Percentiles rank a stretch among this genome's conserved stretches.
Conservation (phyloP, 1,140 invertebrate species). For the Caerostris extrusa region DNA sequence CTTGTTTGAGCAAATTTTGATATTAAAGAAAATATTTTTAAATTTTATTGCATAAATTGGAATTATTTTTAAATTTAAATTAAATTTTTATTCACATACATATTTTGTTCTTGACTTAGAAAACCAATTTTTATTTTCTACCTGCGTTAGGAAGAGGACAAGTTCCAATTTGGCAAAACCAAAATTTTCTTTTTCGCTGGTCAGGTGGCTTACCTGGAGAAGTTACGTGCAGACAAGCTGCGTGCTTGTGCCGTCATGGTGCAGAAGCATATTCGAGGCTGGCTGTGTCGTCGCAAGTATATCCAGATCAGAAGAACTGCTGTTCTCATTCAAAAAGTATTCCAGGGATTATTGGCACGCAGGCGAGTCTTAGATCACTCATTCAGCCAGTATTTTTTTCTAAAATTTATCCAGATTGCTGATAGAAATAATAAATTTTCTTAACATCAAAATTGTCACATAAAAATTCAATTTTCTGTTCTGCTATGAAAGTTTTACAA, state of each 20-base stretch:
- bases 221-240: constrained; percentile 92
- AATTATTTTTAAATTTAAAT: not conserved
- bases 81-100: too few species aligned
- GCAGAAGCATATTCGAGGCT: constrained; percentile 94
- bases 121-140: too few species aligned
- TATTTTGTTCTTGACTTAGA: too few species aligned
- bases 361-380: constrained; percentile 83
- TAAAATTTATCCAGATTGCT: not conserved
- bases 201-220: constrained; percentile 98
- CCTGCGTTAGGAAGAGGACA: constrained; percentile 88
- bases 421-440: not conserved
- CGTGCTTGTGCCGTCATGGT: constrained; percentile 93
- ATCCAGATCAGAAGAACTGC: constrained; percentile 84
- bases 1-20: too few species aligned
- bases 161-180: constrained; percentile 98
- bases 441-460: too few species aligned
- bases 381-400: not conserved
- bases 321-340: constrained; percentile 87
- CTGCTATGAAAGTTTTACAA: too few species aligned
- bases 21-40: too few species aligned
- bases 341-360: constrained; percentile 90
- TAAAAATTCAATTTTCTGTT: too few species aligned
- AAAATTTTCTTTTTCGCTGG: constrained; percentile 99
- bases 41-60: not conserved
- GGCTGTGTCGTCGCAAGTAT: constrained; percentile 89